Conservation (phyloP, 2,797 vertebrate genomes). For the Paedocypris micromegethes region DNA sequence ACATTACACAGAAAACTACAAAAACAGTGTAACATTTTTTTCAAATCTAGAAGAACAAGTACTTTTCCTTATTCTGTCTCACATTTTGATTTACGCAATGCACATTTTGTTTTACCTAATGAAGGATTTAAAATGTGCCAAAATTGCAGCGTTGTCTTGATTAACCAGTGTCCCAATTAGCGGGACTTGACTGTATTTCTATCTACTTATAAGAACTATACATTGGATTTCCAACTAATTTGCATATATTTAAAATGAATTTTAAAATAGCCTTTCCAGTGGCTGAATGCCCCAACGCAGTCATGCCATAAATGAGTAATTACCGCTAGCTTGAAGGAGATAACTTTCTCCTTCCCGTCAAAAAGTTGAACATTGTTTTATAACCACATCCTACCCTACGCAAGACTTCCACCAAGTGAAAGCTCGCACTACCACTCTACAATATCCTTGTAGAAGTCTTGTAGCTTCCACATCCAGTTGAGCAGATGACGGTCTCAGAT, state of each 20-base stretch:
- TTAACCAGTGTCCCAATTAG: too few relatives aligned
- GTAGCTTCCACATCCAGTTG: constrained; percentile 9
- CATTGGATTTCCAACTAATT: constrained; percentile 36
- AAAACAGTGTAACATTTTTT: too few relatives aligned
- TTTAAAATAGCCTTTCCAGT: constrained; percentile 34
- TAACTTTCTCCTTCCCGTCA: constrained; percentile 37
- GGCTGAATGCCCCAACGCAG: constrained; percentile 40
- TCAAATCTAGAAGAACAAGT: too few relatives aligned
- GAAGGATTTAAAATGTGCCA: too few relatives aligned
- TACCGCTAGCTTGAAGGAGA: constrained; percentile 34
- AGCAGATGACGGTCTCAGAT: constrained; percentile 8
- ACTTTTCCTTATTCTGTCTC: too few relatives aligned
- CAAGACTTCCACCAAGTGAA: constrained; percentile 6
- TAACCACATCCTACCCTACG: constrained; percentile 20
- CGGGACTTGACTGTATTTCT: too few relatives aligned
- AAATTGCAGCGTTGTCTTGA: too few relatives aligned
- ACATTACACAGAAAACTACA: too few relatives aligned
- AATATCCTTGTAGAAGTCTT: not conserved
- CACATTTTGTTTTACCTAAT: too few relatives aligned
- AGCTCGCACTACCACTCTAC: not conserved
- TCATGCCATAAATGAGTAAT: constrained; percentile 49
- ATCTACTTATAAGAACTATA: not conserved
- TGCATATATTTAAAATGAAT: constrained; percentile 39
- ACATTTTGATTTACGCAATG: too few relatives aligned
- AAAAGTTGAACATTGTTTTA: constrained; percentile 34